Evolutionary conservation across 2,113 vertebrate species (phyloP), one percentile per base, ranked within the genome.

Genomic region (Pelecanus crispus): DNA sequence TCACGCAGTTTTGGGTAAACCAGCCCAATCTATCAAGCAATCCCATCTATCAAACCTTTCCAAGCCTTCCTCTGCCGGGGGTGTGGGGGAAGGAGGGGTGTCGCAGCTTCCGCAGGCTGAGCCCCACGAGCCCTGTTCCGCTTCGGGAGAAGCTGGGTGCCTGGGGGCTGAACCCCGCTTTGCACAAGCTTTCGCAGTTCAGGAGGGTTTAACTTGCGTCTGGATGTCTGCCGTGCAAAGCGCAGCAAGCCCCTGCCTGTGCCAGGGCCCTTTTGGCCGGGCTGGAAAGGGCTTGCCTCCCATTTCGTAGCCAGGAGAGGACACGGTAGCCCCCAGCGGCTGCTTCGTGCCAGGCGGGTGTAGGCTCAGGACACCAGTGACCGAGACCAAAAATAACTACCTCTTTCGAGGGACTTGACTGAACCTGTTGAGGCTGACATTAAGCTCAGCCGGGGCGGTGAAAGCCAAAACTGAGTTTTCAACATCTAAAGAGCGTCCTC

Each of bases 141-240:
- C 32, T 63, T 25, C 32, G n/a, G 31, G 50, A 36, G 28, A 58
- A 49, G 26, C 32, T 38, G 38, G 26, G 42, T 47, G 38, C 49
- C 63, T 29, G 13, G 18, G 28, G 29, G 3, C n/a, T 70, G 31
- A 38, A 42, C 18, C 24, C 20, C 0, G 0, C 28, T 61, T 70
- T 29, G 22, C 59, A 47, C 36, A 58, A 65, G 40, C 18, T 24
- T 17, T 0, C 0, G 12, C 20, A 56, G 26, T 40, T 78, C 72
- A 25, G 52, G 17, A 36, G 18, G 22, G 21, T 63, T 87, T 31
- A 31, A 17, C 38, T 56, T 38, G 36, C 19, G 9, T 21, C 19
- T 17, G 38, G 19, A 49, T 3, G 1, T 58, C 55, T 1, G 1
- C 11, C 0, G 0, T 16, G 29, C 21, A 61, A 59, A 72, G 31